Base-by-base conservation (phyloP, 2,888 invertebrate genomes). In the Pristionchus fissidentatus region DNA sequence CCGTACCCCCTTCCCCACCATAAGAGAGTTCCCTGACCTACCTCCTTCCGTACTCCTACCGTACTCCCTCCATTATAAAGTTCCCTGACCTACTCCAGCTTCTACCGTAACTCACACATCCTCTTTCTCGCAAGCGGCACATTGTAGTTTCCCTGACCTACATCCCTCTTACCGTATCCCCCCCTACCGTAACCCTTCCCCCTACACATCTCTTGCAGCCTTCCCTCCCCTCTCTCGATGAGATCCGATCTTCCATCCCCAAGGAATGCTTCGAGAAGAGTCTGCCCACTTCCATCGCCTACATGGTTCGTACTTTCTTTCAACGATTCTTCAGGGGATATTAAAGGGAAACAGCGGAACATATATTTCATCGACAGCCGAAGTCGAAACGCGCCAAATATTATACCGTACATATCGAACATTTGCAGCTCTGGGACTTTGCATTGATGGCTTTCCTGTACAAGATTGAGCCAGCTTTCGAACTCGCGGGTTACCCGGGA, bases 201-300 rank as follows among this genome's bases (percentile, higher is more conserved):
- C n/a, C n/a, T n/a, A n/a, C n/a, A n/a, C n/a, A n/a, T n/a, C n/a
- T 10, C 13, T 77, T 26, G 8, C 77, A 43, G 32, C 77, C 49
- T 73, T 26, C 73, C 8, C 87, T 91, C 43, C 91, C 91, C 38
- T 87, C 90, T 19, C 83, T 90, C 22, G 89, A 90, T 22, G 90
- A 89, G 75, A 83, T 91, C 73, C 87, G 90, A 57, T 84, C 87
- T n/a, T 88, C 90, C 7, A 90, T 91, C 60, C 91, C 91, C 22
- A 84, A 86, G 70, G 86, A 92, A 80, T 91, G 91, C 77, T 91
- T 92, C 83, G 90, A 90, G 81, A 92, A 92, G 86, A 87, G 87
- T 70, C 86, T 89, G 0, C 43, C 85, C 49, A 87, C 83, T 49
- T 91, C 91, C 46, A 70, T 88, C 43, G 87, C 86, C 84, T 91